Evolutionary conservation across 2,113 vertebrate genomes (phyloP).

Genomic region (Festucalex cinctus): DNA sequence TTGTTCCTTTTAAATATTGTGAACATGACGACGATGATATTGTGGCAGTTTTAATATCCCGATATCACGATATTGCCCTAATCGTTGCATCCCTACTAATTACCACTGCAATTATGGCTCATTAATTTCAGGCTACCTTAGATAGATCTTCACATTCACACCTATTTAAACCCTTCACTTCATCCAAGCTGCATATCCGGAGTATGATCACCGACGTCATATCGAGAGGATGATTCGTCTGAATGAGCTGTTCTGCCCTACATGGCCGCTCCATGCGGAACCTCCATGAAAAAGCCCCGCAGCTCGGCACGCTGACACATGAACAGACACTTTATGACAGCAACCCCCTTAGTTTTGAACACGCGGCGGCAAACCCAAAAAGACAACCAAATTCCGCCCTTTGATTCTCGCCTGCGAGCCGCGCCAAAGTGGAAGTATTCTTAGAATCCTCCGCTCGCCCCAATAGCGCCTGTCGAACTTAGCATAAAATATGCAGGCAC

Average conservation of each 20-base stretch:
- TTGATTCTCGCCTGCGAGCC: constrained; percentile 28
- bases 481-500: constrained; percentile 59
- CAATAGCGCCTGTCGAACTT: constrained; percentile 43
- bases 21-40: no score
- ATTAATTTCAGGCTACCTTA: background rate
- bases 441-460: constrained; percentile 54
- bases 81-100: no score
- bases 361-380: constrained; percentile 10
- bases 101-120: background rate
- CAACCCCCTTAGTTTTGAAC: constrained; percentile 25
- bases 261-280: constrained; percentile 17
- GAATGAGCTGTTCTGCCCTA: constrained; percentile 9
- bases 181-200: background rate
- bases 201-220: background rate
- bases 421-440: constrained; percentile 61
- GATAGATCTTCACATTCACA: background rate
- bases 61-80: no score
- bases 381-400: constrained; percentile 13
- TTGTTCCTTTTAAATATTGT: no score
- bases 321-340: constrained; percentile 19
- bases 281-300: constrained; percentile 2
- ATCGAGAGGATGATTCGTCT: constrained; percentile 17
- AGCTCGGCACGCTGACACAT: constrained; percentile 5
- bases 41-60: no score
- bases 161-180: background rate